phyloP scores from a whole-genome alignment of 2,797 vertebrate species.

The Alauda arvensis region DNA sequence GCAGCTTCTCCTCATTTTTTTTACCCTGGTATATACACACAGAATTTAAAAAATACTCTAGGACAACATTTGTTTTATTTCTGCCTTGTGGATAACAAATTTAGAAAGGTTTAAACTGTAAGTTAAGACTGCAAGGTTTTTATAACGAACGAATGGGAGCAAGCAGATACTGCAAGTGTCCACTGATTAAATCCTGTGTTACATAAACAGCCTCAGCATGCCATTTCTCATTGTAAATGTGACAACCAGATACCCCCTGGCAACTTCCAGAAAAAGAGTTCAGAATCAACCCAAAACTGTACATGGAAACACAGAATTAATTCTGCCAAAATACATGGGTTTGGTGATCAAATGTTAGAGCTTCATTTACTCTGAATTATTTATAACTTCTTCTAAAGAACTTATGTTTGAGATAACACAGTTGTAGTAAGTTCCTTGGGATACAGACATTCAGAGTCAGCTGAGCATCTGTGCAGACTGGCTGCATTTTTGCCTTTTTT shows the following conservation, averaged over 20 bases:
- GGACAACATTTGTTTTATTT: background rate
- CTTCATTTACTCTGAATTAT: constrained; percentile 11
- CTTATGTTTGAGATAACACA: background rate
- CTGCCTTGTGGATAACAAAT: background rate
- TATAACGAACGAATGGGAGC: background rate
- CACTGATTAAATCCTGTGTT: constrained; percentile 2
- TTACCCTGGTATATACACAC: rapidly evolving
- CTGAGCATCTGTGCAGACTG: background rate
- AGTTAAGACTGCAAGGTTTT: background rate
- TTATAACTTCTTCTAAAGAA: background rate
- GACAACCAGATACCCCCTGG: background rate
- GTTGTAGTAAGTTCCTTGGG: background rate
- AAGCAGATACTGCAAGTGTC: background rate
- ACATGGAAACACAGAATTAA: background rate
- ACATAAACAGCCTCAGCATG: constrained; percentile 16
- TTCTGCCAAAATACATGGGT: background rate
- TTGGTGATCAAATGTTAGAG: background rate
- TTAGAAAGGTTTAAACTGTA: background rate
- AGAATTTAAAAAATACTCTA: background rate
- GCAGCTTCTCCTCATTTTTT: background rate
- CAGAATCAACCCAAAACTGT: background rate
- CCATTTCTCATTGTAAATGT: background rate
- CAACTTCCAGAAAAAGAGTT: background rate
- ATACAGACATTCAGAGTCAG: background rate
- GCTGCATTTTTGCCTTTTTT: background rate